A percentile compares a stretch with the other conserved stretches of the same genome.
These are phyloP conservation scores for Penaeus chinensis DNA, from an alignment of 1,140 invertebrate species.

Conservation along the genomic window DNA sequence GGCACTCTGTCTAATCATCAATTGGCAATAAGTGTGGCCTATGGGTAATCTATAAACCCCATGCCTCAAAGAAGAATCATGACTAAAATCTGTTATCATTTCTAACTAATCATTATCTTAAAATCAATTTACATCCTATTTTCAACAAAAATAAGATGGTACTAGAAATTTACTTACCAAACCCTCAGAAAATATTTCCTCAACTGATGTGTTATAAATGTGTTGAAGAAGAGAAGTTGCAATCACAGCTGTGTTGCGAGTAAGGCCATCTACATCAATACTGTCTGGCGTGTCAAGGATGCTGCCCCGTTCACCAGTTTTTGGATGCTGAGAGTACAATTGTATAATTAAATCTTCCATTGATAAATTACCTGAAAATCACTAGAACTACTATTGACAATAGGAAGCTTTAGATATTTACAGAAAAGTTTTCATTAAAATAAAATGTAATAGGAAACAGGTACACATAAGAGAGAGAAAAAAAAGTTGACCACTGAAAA, in stretches of 20 bases:
- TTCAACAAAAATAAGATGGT: constrained; percentile 33
- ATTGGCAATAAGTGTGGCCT: too few relatives aligned
- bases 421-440: too few relatives aligned
- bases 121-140: constrained; percentile 72
- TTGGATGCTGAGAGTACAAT: constrained; percentile 67
- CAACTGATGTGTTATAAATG: constrained; percentile 84
- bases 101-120: constrained; percentile 75
- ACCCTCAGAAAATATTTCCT: constrained; percentile 53
- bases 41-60: too few relatives aligned
- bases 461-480: too few relatives aligned
- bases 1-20: too few relatives aligned
- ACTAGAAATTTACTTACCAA: constrained; percentile 36
- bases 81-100: constrained; percentile 66
- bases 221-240: constrained; percentile 86
- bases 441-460: too few relatives aligned
- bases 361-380: constrained; percentile 15
- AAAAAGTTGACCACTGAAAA: too few relatives aligned
- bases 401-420: too few relatives aligned
- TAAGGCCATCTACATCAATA: constrained; percentile 75
- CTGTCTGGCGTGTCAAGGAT: constrained; percentile 75
- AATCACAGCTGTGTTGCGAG: constrained; percentile 80
- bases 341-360: constrained; percentile 27
- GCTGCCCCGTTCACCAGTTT: constrained; percentile 69
- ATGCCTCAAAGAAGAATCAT: background rate
- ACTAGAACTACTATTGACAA: constrained; percentile 1